Conservation (phyloP, 2,113 vertebrate genomes). For the Hypomesus transpacificus region DNA sequence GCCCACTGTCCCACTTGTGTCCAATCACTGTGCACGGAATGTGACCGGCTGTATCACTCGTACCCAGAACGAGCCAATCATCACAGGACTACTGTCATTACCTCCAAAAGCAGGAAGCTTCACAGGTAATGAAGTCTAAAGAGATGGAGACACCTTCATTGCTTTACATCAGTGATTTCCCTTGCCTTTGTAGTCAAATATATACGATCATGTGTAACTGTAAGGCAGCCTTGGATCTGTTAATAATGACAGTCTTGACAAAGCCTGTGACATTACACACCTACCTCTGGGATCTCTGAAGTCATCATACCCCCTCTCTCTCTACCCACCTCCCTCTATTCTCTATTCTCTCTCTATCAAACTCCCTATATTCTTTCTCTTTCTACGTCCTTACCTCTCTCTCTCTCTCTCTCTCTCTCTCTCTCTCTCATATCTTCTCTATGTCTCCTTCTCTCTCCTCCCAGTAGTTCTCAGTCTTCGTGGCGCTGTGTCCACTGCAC, state of each 20-base stretch:
- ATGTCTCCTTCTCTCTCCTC: neutral
- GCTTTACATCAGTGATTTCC: too few relatives aligned
- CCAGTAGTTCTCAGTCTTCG: conserved; percentile 45
- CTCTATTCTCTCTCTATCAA: neutral
- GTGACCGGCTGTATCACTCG: conserved; percentile 79
- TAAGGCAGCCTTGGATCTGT: too few relatives aligned
- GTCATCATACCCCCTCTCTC: neutral
- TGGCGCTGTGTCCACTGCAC: conserved; percentile 80
- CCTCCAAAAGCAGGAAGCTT: conserved; percentile 43
- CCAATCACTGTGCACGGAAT: conserved; percentile 77
- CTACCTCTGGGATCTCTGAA: neutral
- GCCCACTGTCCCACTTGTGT: conserved; percentile 75
- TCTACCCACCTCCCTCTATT: neutral
- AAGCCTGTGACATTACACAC: neutral
- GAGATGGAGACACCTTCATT: neutral
- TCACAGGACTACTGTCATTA: conserved; percentile 59
- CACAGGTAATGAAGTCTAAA: conserved; percentile 48
- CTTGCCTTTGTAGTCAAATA: too few relatives aligned
- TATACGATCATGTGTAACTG: too few relatives aligned
- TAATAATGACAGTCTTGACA: neutral
- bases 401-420: neutral
- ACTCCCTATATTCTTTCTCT: neutral
- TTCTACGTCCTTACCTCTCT: neutral
- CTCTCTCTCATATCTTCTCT: neutral
- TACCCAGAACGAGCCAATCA: conserved; percentile 75